These are phyloP conservation scores for Sitta carolinensis DNA, from an alignment of 2,797 vertebrate genomes.

Conservation along the genomic window DNA sequence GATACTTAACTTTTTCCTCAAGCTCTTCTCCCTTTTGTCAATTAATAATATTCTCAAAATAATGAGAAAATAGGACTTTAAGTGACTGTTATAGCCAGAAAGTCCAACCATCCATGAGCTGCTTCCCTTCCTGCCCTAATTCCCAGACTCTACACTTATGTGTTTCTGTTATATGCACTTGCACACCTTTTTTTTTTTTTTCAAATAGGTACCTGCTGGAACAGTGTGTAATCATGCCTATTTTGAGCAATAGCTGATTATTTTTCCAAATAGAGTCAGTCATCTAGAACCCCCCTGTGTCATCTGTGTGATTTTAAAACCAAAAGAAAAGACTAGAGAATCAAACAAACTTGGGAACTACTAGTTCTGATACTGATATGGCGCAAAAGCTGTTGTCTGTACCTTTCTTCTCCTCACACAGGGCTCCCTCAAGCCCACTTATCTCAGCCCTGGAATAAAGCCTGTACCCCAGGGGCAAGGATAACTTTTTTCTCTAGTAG, in stretches of 20 bases:
- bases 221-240: background rate
- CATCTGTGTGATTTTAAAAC: background rate
- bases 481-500: background rate
- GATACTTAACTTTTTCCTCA: background rate
- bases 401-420: background rate
- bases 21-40: background rate
- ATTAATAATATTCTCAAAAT: background rate
- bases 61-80: background rate
- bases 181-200: rapidly evolving
- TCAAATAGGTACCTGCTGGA: background rate
- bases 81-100: background rate
- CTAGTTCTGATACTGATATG: background rate
- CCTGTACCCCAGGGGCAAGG: background rate
- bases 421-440: background rate
- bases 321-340: background rate
- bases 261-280: background rate
- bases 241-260: background rate
- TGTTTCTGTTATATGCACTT: background rate
- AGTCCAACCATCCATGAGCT: background rate
- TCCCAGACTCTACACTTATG: background rate
- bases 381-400: background rate
- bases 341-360: background rate
- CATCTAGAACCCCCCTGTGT: background rate
- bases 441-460: background rate
- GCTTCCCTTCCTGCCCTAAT: background rate